Evolutionary conservation across 2,113 vertebrate genomes (phyloP), one percentile per base, ranked within the genome.

Genomic region (Bolborhynchus lineola): DNA sequence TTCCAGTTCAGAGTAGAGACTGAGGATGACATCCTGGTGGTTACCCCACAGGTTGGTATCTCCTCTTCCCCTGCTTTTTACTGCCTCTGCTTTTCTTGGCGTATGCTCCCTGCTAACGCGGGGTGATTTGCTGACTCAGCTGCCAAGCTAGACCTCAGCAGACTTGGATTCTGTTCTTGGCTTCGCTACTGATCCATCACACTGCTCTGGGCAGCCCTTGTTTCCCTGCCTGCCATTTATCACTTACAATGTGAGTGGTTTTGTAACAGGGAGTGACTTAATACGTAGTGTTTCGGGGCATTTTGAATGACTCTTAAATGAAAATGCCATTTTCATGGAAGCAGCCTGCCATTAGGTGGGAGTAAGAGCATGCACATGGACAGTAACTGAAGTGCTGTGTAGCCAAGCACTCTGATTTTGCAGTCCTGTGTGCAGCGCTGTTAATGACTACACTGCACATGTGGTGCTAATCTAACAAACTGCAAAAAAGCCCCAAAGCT

Each of bases 21-120:
- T 2, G 97, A 98, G 60, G 97, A 98, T 16, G 98, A 98, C 26
- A 96, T 98, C 76, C 70, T 98, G 92, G 86, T 98, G 59, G 97
- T 98, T 25, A 97, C 97, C 79, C 95, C 97, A 3, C 95, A 98
- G 97, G 98, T 98, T 7, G 11, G 83, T 70, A 53, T 44, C 46
- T 46, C 39, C n/a, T 33, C 41, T 60, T 41, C 28, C 65, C 29
- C 63, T 64, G 31, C 46, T 53, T 46, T 44, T 41, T 24, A 12
- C 50, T 67, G 70, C 25, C 41, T 52, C 64, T 37, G 67, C 44
- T 82, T 84, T 62, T 53, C 12, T 16, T 76, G 41, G 33, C 37
- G 10, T 18, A 2, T 37, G 25, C 35, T 71, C 33, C 10, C 25
- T 50, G 77, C 29, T 47, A 15, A 28, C 5, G 1, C 4, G 59